These are phyloP conservation scores for Gymnogyps californianus DNA, from an alignment of 2,113 vertebrate species.

Conservation along the genomic window DNA sequence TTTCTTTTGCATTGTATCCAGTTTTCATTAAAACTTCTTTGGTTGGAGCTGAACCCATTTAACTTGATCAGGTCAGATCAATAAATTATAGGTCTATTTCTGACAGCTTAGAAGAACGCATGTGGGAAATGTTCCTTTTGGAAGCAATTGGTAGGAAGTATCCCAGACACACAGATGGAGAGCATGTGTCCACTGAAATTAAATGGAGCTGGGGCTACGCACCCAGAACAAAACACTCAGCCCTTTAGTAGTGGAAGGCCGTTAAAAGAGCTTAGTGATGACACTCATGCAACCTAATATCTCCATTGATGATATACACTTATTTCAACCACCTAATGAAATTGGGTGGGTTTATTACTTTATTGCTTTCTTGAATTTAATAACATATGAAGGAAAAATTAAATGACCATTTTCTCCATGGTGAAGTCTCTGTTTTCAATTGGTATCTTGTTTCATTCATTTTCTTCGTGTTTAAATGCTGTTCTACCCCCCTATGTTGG, in stretches of 20 bases:
- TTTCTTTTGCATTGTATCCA: not conserved
- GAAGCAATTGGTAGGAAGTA: constrained; percentile 38
- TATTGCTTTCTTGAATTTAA: constrained; percentile 35
- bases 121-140: constrained; percentile 28
- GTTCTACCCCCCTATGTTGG: not conserved
- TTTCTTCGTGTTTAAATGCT: constrained; percentile 2
- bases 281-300: constrained; percentile 50
- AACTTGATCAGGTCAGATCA: not conserved
- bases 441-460: constrained; percentile 50
- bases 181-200: constrained; percentile 58
- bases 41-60: not conserved
- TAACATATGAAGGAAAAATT: constrained; percentile 36
- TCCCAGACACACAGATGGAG: constrained; percentile 61
- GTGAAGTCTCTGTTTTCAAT: constrained; percentile 48
- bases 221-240: not conserved
- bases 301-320: constrained; percentile 34
- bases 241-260: not conserved
- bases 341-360: constrained; percentile 9
- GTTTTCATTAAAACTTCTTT: not conserved
- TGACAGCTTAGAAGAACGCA: constrained; percentile 29
- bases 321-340: constrained; percentile 56
- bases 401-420: constrained; percentile 28
- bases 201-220: not conserved
- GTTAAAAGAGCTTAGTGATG: constrained; percentile 37
- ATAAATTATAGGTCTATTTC: constrained; percentile 37